These are phyloP conservation scores for Lasioglossum villosulum DNA, from an alignment of 2,888 invertebrate species.

Conservation along the genomic window DNA sequence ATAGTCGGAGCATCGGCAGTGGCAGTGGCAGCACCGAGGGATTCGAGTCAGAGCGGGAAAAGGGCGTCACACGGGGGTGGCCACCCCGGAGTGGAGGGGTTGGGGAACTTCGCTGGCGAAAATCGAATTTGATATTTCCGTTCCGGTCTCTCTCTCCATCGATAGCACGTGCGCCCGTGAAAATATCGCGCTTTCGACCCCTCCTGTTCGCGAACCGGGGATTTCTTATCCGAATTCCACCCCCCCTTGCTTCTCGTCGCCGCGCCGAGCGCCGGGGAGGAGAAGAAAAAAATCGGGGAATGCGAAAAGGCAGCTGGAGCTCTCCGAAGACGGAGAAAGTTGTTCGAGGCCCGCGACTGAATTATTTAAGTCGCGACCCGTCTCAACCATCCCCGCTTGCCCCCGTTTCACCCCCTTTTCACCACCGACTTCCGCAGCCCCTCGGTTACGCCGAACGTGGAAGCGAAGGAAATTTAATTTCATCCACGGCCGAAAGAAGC, in stretches of 20 bases:
- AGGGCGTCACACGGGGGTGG: conserved; percentile 30
- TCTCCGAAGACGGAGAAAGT: conserved; percentile 60
- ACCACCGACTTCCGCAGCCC: conserved; percentile 15
- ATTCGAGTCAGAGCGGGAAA: neutral
- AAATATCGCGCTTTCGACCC: conserved; percentile 51
- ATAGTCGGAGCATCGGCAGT: conserved; percentile 10
- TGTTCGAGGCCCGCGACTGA: conserved; percentile 73
- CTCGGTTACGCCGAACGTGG: conserved; percentile 32
- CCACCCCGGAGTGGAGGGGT: neutral
- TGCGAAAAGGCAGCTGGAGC: conserved; percentile 66
- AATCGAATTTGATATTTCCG: conserved; percentile 77
- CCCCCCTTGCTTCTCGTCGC: neutral
- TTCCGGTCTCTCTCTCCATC: conserved; percentile 68
- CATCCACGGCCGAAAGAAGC: conserved; percentile 36
- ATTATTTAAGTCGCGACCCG: conserved; percentile 77
- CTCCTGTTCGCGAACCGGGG: conserved; percentile 49
- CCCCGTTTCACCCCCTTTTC: conserved; percentile 10
- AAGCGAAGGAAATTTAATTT: conserved; percentile 70
- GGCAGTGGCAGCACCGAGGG: neutral
- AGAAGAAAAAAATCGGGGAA: conserved; percentile 39
- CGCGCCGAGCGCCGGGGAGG: neutral
- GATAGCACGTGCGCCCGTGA: conserved; percentile 68
- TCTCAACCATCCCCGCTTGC: conserved; percentile 57
- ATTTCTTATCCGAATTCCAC: conserved; percentile 67
- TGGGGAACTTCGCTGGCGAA: conserved; percentile 41